Percentiles rank a stretch among this genome's conserved stretches.
Conservation (phyloP, 2,797 vertebrate genomes). For the Oceanodroma leucorhoa region DNA sequence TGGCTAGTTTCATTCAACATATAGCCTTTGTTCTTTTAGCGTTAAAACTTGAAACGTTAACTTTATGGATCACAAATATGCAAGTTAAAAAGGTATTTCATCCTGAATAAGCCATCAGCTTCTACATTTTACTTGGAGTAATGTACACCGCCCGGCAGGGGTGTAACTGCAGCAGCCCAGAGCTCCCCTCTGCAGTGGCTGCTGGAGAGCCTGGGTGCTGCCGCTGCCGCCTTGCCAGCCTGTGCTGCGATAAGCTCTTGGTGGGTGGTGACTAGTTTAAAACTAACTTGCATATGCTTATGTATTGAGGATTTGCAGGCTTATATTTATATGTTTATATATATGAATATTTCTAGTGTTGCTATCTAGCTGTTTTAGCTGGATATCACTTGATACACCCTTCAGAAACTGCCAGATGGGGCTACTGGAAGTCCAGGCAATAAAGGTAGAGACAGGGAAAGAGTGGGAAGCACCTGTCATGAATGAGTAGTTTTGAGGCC, state of each 20-base stretch:
- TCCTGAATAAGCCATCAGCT: background rate
- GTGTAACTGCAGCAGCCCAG: background rate
- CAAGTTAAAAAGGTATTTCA: background rate
- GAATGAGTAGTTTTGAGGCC: too few species aligned
- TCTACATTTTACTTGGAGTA: background rate
- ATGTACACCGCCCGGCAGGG: rapidly evolving
- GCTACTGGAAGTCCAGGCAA: background rate
- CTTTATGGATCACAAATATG: background rate
- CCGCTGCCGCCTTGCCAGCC: background rate
- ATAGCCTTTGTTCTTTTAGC: background rate
- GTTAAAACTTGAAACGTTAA: background rate
- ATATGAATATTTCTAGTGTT: background rate
- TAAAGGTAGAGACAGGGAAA: background rate
- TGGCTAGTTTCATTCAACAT: background rate
- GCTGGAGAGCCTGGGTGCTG: background rate
- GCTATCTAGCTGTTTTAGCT: background rate
- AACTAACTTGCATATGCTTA: background rate
- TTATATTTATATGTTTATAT: background rate
- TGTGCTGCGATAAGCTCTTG: background rate
- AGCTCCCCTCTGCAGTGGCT: background rate
- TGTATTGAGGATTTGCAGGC: background rate
- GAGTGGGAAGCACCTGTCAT: background rate
- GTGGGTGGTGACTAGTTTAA: background rate
- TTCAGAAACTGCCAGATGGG: background rate
- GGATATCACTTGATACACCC: background rate